A percentile compares a stretch with the other conserved stretches of the same genome.
Conservation (phyloP, 2,113 vertebrate genomes). For the Clarias batrachus region DNA sequence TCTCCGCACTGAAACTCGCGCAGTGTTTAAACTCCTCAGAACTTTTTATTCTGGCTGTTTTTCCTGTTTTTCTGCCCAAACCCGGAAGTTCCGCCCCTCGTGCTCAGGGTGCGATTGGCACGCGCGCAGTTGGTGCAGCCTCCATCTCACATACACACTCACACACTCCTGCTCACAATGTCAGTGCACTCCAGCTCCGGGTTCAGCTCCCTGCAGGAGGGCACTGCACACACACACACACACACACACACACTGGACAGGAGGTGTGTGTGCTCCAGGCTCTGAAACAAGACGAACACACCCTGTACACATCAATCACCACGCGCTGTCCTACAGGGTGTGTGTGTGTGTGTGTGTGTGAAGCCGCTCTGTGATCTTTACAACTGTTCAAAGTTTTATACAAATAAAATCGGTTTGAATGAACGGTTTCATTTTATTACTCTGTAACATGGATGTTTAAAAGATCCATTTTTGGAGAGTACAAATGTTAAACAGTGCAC, state of each 20-base stretch:
- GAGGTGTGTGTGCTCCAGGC: too few species aligned
- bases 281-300: too few species aligned
- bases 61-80: slow-evolving; percentile 3
- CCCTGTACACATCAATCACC: too few species aligned
- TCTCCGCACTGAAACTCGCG: too few species aligned
- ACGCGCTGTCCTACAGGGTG: too few species aligned
- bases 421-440: neutral
- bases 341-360: too few species aligned
- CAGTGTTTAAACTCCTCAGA: neutral
- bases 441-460: neutral
- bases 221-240: too few species aligned
- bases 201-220: neutral
- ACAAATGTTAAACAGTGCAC: neutral
- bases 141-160: neutral
- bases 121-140: neutral
- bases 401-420: too few species aligned
- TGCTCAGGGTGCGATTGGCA: slow-evolving; percentile 30
- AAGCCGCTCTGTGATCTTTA: too few species aligned
- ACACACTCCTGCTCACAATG: neutral
- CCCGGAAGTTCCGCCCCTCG: slow-evolving; percentile 35
- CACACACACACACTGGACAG: too few species aligned
- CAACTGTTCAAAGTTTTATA: too few species aligned
- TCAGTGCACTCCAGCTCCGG: neutral
- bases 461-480: neutral
- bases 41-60: neutral